Conservation (phyloP, 2,113 vertebrate species). For the Pelecanoides urinatrix region DNA sequence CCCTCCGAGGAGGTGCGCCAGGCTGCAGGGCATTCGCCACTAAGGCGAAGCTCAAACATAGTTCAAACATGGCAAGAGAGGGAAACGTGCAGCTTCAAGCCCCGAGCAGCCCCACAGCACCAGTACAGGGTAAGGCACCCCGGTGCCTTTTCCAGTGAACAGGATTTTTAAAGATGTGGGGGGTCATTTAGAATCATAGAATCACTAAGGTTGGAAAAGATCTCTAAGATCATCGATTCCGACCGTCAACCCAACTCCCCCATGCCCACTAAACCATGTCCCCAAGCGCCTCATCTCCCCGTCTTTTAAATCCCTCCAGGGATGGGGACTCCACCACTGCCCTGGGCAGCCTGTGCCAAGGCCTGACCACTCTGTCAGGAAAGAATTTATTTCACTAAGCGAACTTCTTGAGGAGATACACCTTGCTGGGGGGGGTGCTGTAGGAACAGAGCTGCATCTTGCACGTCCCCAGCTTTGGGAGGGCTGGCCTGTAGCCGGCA, state of each 20-base stretch:
- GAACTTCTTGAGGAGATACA: not conserved
- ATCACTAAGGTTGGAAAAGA: no score
- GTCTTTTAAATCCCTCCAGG: no score
- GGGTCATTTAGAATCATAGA: not conserved
- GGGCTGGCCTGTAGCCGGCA: not conserved
- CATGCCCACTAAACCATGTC: no score
- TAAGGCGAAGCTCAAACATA: not conserved
- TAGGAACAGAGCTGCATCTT: not conserved
- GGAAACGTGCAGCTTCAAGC: not conserved
- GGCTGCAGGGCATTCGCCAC: not conserved
- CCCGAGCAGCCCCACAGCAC: accelerated
- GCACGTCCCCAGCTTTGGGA: not conserved
- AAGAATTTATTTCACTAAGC: not conserved
- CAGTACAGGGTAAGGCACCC: accelerated
- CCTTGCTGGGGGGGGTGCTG: not conserved
- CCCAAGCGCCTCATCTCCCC: no score
- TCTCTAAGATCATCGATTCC: no score
- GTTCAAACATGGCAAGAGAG: not conserved
- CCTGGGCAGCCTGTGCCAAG: no score
- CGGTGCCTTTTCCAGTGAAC: not conserved
- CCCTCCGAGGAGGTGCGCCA: not conserved
- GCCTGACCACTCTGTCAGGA: no score
- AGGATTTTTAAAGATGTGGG: not conserved
- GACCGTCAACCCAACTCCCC: no score
- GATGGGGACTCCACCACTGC: no score